These are phyloP conservation scores for Macrosoma leucophasiata DNA, from an alignment of 2,888 invertebrate species.

Conservation along the genomic window DNA sequence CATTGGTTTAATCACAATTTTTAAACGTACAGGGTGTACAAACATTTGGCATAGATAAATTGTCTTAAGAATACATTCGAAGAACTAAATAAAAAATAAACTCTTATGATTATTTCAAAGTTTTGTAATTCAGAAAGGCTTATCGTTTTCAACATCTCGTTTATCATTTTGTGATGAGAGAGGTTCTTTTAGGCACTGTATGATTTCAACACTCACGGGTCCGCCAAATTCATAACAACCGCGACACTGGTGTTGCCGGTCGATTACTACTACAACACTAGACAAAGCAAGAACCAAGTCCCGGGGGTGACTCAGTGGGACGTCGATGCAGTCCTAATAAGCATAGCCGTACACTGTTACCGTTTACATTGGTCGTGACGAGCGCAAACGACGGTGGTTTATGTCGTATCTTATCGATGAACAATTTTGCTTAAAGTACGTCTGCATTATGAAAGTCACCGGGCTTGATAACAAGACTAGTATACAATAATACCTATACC, in stretches of 20 bases:
- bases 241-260: constrained; percentile 16
- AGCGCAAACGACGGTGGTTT: too few relatives aligned
- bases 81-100: constrained; percentile 54
- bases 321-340: too few relatives aligned
- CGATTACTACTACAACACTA: too few relatives aligned
- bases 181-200: constrained; percentile 69
- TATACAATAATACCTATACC: constrained; percentile 53
- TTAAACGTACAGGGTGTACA: constrained; percentile 53
- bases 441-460: constrained; percentile 32
- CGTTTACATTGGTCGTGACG: too few relatives aligned
- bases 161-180: constrained; percentile 42
- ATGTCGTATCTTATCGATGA: too few relatives aligned
- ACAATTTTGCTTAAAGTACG: constrained; percentile 30
- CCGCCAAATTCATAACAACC: constrained; percentile 41
- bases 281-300: too few relatives aligned
- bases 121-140: constrained; percentile 54
- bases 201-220: constrained; percentile 32
- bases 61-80: constrained; percentile 47
- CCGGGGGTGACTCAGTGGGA: too few relatives aligned
- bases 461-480: constrained; percentile 51
- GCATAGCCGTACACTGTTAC: too few relatives aligned
- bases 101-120: constrained; percentile 48
- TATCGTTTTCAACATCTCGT: constrained; percentile 42
- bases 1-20: constrained; percentile 51
- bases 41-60: constrained; percentile 64